Conservation (phyloP, 2,797 vertebrate genomes). For the Potorous gilbertii region DNA sequence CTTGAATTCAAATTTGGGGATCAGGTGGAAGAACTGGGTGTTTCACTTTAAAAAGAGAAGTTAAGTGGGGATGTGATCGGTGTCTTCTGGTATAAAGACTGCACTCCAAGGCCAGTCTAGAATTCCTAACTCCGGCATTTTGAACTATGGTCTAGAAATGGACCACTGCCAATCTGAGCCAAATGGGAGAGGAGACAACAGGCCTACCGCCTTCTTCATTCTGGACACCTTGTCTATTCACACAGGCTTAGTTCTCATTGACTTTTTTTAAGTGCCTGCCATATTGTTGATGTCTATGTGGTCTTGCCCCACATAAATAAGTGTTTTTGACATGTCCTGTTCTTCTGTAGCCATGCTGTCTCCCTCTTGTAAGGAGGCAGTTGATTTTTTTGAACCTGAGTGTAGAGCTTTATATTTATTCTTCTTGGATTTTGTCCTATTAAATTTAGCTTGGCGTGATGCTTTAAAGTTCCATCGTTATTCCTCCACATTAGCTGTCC, state of each 20-base stretch:
- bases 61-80: not conserved
- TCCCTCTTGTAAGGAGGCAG: not conserved
- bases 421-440: not conserved
- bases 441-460: not conserved
- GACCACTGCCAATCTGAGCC: not conserved
- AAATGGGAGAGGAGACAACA: not conserved
- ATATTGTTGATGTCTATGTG: not conserved
- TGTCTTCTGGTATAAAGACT: not conserved
- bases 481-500: not conserved
- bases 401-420: not conserved
- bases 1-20: not conserved
- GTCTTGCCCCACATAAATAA: not conserved
- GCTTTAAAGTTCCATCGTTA: not conserved
- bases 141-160: not conserved
- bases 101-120: not conserved
- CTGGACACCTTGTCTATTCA: not conserved
- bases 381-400: not conserved
- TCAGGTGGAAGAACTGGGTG: not conserved
- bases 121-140: not conserved
- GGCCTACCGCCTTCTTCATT: not conserved
- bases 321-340: not conserved
- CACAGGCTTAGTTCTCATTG: not conserved
- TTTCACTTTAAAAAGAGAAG: not conserved
- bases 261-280: not conserved
- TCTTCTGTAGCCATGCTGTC: not conserved